Evolutionary conservation across 2,797 vertebrate genomes (phyloP).

Genomic region (Apodemus agrarius): DNA sequence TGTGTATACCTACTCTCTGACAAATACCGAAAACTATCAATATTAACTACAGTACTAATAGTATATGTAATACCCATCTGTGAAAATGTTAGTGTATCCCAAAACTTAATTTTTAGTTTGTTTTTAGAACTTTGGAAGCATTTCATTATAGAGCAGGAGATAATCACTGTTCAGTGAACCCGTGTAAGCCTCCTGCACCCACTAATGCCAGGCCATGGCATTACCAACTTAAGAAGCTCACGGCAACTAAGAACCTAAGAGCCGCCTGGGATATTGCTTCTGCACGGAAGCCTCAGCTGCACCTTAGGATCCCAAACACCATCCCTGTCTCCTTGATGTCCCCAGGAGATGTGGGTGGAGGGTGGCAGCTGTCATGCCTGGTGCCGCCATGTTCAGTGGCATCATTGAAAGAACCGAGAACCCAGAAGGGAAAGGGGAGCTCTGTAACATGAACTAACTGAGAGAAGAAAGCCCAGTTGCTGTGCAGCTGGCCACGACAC

Average conservation of each 20-base stretch:
- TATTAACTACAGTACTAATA: neutral
- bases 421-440: neutral
- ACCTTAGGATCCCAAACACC: neutral
- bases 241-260: neutral
- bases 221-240: neutral
- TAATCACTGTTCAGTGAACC: neutral
- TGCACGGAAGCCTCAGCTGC: neutral
- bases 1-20: neutral
- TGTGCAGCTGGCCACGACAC: accelerated
- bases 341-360: neutral
- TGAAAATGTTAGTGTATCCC: neutral
- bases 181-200: neutral
- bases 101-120: neutral
- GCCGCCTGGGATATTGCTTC: neutral
- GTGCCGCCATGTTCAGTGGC: neutral
- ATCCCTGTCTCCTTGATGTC: neutral
- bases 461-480: neutral
- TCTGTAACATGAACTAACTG: neutral
- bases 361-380: neutral
- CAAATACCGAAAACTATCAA: neutral
- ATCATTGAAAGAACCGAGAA: neutral
- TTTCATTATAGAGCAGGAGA: neutral
- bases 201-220: neutral
- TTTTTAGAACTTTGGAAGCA: slow-evolving; percentile 4
- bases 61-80: neutral